phyloP scores from a whole-genome alignment of 2,888 invertebrate species.

The Cheilosia impressa region DNA sequence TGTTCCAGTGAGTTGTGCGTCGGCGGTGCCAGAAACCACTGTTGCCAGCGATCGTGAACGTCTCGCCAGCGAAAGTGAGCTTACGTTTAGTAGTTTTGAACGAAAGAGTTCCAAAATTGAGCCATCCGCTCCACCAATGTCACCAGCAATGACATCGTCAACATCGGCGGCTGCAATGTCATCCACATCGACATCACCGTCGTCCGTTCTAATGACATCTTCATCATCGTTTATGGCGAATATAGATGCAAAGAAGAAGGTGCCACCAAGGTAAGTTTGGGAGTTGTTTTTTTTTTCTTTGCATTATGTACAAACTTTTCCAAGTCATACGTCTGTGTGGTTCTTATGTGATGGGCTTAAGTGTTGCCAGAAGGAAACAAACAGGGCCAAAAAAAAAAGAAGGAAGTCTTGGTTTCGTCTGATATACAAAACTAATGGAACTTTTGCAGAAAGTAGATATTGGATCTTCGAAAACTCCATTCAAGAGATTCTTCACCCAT shows the following conservation, averaged over 20 bases:
- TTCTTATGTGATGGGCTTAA: too few relatives aligned
- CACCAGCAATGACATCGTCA: slow-evolving; percentile 79
- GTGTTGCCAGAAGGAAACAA: too few relatives aligned
- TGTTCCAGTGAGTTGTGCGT: slow-evolving; percentile 73
- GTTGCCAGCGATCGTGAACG: slow-evolving; percentile 67
- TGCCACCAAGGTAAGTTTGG: slow-evolving; percentile 86
- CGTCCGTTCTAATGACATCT: slow-evolving; percentile 84
- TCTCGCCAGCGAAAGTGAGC: slow-evolving; percentile 73
- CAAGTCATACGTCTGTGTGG: too few relatives aligned
- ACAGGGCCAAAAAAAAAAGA: too few relatives aligned
- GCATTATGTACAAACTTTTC: too few relatives aligned
- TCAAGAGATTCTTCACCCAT: too few relatives aligned
- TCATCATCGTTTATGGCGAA: slow-evolving; percentile 81
- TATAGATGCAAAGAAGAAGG: slow-evolving; percentile 87
- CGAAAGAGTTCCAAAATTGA: slow-evolving; percentile 78
- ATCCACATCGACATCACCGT: slow-evolving; percentile 77
- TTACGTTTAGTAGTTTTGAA: slow-evolving; percentile 81
- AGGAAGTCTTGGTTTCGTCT: too few relatives aligned
- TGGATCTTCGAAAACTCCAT: too few relatives aligned
- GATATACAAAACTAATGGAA: too few relatives aligned
- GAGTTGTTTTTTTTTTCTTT: background rate
- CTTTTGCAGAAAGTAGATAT: too few relatives aligned
- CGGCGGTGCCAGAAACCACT: slow-evolving; percentile 64
- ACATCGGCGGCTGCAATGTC: slow-evolving; percentile 73
- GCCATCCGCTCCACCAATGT: slow-evolving; percentile 82